A percentile compares a stretch with the other conserved stretches of the same genome.
These are phyloP conservation scores for Antechinus flavipes DNA, from an alignment of 2,113 vertebrate genomes.

Conservation along the genomic window DNA sequence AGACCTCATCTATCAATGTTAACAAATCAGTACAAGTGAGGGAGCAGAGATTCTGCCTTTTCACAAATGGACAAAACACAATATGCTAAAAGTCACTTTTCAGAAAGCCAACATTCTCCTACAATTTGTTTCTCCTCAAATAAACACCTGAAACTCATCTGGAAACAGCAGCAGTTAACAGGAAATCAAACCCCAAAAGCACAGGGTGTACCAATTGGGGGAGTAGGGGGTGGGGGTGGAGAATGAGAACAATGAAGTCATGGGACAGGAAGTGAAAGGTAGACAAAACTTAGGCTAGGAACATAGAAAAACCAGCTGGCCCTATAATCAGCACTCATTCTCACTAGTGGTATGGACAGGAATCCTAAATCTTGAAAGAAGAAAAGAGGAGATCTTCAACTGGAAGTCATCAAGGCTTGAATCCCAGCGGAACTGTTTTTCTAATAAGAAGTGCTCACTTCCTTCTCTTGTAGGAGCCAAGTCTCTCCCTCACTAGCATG, in stretches of 20 bases:
- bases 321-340: conserved; percentile 2
- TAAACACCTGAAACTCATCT: conserved; percentile 68
- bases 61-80: neutral
- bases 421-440: fast-evolving
- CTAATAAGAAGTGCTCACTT: neutral
- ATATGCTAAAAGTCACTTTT: conserved; percentile 31
- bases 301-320: conserved; percentile 16
- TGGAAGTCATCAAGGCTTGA: neutral
- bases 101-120: conserved; percentile 57
- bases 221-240: conserved; percentile 19
- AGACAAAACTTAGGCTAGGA: conserved; percentile 50
- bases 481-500: neutral
- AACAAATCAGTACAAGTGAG: neutral
- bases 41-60: neutral
- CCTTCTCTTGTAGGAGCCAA: neutral
- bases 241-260: conserved; percentile 51
- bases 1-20: neutral
- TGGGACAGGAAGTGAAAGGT: conserved; percentile 62
- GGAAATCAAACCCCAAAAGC: conserved; percentile 63
- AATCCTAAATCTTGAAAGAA: neutral
- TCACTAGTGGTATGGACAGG: neutral
- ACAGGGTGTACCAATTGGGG: conserved; percentile 61
- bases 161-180: conserved; percentile 76
- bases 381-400: neutral
- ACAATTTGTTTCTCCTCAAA: conserved; percentile 52